Evolutionary conservation across 2,888 invertebrate species (phyloP).

Genomic region (Aphidius colemani): DNA sequence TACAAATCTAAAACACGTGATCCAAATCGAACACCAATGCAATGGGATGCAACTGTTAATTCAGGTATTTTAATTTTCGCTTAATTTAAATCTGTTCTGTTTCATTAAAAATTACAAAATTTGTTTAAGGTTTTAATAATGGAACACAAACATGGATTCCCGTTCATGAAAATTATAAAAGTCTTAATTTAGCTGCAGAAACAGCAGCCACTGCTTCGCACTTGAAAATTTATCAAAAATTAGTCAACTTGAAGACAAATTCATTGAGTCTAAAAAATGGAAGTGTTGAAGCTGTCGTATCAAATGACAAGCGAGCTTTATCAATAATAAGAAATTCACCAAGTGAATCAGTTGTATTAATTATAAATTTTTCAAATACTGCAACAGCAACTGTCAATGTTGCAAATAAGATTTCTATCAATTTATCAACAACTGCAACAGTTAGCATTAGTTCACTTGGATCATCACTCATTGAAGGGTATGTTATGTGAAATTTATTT

Average conservation of each 20-base stretch:
- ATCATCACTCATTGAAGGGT: slow-evolving; percentile 64
- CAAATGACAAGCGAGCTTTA: slow-evolving; percentile 57
- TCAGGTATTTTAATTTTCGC: slow-evolving; percentile 61
- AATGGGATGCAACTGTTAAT: slow-evolving; percentile 70
- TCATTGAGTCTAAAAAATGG: slow-evolving; percentile 62
- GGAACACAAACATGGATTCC: slow-evolving; percentile 71
- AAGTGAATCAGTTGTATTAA: slow-evolving; percentile 34
- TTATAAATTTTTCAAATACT: slow-evolving; percentile 61
- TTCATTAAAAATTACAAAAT: no score
- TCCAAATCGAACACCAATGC: slow-evolving; percentile 80
- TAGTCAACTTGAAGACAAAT: slow-evolving; percentile 64
- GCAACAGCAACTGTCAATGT: slow-evolving; percentile 63
- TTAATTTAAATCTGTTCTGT: background rate
- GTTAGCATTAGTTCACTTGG: slow-evolving; percentile 61
- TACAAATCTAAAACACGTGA: slow-evolving; percentile 70
- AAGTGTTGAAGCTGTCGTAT: slow-evolving; percentile 63
- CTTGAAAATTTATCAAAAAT: slow-evolving; percentile 67
- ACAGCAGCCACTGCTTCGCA: slow-evolving; percentile 62
- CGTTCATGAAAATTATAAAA: slow-evolving; percentile 66
- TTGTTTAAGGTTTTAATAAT: slow-evolving; percentile 52
- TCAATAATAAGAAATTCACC: slow-evolving; percentile 32
- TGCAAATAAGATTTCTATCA: slow-evolving; percentile 60
- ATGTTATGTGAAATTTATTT: slow-evolving; percentile 33
- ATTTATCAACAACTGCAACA: slow-evolving; percentile 58
- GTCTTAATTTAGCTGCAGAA: slow-evolving; percentile 67